Conservation (phyloP, 1,140 invertebrate species). For the Sinella curviseta region DNA sequence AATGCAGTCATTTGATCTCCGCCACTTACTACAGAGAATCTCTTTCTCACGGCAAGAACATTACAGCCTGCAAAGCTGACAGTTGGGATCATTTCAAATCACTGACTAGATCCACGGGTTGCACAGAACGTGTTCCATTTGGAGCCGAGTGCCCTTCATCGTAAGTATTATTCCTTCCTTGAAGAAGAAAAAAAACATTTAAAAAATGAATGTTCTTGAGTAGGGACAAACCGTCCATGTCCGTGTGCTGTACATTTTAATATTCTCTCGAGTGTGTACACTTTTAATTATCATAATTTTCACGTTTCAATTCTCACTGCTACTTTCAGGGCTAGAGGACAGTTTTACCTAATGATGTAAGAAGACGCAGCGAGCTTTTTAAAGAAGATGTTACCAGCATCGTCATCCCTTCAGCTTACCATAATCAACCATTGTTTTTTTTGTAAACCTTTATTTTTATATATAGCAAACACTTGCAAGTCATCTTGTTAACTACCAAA, state of each 20-base stretch:
- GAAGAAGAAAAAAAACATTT: background rate
- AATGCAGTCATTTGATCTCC: slow-evolving; percentile 33
- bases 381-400: background rate
- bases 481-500: too few relatives aligned
- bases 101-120: slow-evolving; percentile 8
- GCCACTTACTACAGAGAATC: slow-evolving; percentile 31
- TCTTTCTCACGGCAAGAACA: slow-evolving; percentile 16
- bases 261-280: background rate
- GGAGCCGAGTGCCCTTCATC: slow-evolving; percentile 10
- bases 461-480: too few relatives aligned
- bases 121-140: slow-evolving; percentile 14
- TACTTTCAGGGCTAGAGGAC: slow-evolving; percentile 21
- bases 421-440: too few relatives aligned
- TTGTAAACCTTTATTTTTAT: too few relatives aligned
- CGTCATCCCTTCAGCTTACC: too few relatives aligned
- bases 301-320: background rate
- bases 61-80: slow-evolving; percentile 33
- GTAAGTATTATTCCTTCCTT: background rate
- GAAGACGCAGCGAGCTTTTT: background rate
- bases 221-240: background rate
- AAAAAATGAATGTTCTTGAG: background rate
- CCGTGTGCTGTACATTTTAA: background rate
- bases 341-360: slow-evolving; percentile 25
- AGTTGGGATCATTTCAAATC: slow-evolving; percentile 28
- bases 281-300: slow-evolving; percentile 20